These are phyloP conservation scores for Pseudococcus jackbeardsleyi DNA, from an alignment of 2,888 invertebrate genomes.

Conservation along the genomic window DNA sequence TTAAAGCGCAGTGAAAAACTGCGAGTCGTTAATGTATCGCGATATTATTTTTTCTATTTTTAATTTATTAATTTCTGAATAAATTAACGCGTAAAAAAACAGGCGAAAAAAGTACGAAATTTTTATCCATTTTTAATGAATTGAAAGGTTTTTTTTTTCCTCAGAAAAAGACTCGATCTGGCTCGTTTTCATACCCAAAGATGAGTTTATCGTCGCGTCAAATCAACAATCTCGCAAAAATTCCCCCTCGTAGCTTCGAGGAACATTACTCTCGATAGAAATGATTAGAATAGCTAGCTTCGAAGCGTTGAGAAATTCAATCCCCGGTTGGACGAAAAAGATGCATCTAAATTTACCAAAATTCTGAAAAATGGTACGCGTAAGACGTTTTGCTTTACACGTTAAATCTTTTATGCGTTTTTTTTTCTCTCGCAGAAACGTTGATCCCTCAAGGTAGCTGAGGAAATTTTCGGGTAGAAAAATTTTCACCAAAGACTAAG, in stretches of 20 bases:
- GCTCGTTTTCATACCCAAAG: too few species aligned
- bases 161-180: neutral
- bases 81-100: constrained; percentile 15
- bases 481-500: constrained; percentile 11
- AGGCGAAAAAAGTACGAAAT: neutral
- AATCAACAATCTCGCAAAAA: too few species aligned
- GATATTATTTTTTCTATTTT: neutral
- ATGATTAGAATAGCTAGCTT: constrained; percentile 19
- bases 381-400: constrained; percentile 28
- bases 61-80: constrained; percentile 37
- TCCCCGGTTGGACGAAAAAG: neutral
- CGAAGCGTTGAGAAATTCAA: constrained; percentile 8
- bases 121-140: constrained; percentile 6
- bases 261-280: neutral
- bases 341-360: constrained; percentile 24
- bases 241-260: neutral
- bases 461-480: neutral
- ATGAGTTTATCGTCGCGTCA: too few species aligned
- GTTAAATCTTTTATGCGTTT: constrained; percentile 51
- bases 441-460: constrained; percentile 36
- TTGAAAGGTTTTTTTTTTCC: neutral
- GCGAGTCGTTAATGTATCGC: constrained; percentile 22
- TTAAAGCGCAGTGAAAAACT: neutral
- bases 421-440: constrained; percentile 12
- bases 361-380: constrained; percentile 53